phyloP scores from a whole-genome alignment of 2,113 vertebrate species.

The Scalopus aquaticus region DNA sequence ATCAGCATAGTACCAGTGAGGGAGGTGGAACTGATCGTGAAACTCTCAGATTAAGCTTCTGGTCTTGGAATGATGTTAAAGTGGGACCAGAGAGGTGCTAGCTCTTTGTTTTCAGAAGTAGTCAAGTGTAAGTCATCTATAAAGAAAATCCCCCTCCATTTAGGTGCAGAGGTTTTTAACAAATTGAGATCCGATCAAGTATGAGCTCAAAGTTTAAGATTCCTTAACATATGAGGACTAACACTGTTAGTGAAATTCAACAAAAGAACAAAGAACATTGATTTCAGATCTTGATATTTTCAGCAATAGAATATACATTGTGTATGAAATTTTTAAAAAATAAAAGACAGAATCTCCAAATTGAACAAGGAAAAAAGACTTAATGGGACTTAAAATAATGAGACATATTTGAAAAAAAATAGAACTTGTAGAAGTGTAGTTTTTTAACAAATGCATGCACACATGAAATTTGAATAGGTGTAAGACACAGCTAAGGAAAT shows the following conservation, averaged over 20 bases:
- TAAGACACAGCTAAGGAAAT: neutral
- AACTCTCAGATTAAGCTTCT: neutral
- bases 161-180: neutral
- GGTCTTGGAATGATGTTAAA: neutral
- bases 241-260: neutral
- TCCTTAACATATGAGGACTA: neutral
- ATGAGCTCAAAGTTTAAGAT: neutral
- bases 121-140: neutral
- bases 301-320: neutral
- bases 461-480: neutral
- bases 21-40: neutral
- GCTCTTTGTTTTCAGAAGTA: neutral
- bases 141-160: neutral
- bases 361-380: neutral
- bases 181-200: neutral
- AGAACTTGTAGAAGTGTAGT: neutral
- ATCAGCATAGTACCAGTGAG: neutral
- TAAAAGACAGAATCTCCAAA: neutral
- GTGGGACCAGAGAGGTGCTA: neutral
- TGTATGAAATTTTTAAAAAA: neutral
- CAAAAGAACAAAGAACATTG: neutral
- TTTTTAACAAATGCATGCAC: neutral
- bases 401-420: neutral
- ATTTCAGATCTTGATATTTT: neutral
- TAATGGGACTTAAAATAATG: neutral